Percentiles rank a stretch among this genome's conserved stretches.
These are phyloP conservation scores for Aurelia coerulea DNA, from an alignment of 30 jellyfish, hydroid and myxozoan genomes.

Conservation along the genomic window DNA sequence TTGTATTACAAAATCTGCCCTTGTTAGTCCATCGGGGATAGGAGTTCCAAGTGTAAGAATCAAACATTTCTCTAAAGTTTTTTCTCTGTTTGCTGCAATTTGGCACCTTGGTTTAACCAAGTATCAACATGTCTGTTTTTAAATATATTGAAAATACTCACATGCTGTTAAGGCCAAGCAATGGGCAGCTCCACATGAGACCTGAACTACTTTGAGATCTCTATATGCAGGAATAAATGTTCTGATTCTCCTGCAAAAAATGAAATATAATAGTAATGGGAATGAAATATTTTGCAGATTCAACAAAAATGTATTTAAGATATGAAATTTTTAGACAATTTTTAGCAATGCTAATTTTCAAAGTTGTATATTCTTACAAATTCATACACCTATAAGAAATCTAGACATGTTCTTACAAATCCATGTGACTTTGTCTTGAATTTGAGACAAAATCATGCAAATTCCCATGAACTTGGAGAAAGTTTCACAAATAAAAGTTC, in stretches of 20 bases:
- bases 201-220: slow-evolving; percentile 28
- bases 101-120: no score
- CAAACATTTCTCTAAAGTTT: no score
- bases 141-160: neutral
- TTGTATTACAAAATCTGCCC: no score
- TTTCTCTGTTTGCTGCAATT: no score
- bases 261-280: neutral
- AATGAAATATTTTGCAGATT: no score
- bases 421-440: no score
- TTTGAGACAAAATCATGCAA: no score
- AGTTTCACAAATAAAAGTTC: no score
- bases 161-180: slow-evolving; percentile 82
- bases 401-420: no score
- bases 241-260: slow-evolving; percentile 9
- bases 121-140: no score
- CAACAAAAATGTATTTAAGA: no score
- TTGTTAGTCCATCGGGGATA: neutral
- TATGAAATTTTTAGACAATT: neutral
- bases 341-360: neutral
- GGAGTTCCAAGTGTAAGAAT: neutral
- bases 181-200: slow-evolving; percentile 85
- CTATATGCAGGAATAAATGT: neutral
- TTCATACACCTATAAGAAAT: neutral
- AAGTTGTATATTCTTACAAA: neutral
- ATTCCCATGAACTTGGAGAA: no score